Conservation (phyloP, 1,140 invertebrate species). For the Bombyx mori region DNA sequence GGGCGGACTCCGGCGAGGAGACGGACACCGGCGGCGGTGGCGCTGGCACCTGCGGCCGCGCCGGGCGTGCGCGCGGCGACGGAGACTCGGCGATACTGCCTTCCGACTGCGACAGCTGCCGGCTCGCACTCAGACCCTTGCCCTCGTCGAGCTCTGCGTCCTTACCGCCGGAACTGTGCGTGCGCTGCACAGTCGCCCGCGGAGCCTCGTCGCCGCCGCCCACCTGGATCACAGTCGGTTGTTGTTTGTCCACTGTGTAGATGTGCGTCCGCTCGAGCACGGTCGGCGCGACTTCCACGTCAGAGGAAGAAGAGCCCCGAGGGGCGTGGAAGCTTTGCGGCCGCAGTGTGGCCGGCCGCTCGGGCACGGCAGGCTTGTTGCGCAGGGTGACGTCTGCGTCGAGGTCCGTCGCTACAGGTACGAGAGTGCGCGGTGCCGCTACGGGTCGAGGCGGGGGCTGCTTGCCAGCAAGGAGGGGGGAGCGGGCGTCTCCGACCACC, state of each 20-base stretch:
- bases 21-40: constrained; percentile 39
- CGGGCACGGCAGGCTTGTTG: constrained; percentile 79
- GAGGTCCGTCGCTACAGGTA: constrained; percentile 27
- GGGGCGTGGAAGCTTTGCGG: constrained; percentile 71
- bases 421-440: constrained; percentile 71
- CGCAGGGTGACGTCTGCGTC: constrained; percentile 46
- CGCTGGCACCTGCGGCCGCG: constrained; percentile 35
- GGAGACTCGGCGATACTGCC: constrained; percentile 58
- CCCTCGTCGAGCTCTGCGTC: constrained; percentile 48
- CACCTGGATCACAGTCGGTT: constrained; percentile 78
- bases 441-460: constrained; percentile 60
- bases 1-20: constrained; percentile 14
- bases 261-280: constrained; percentile 77
- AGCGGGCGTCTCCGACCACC: constrained; percentile 40
- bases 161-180: constrained; percentile 57
- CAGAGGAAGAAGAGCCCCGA: constrained; percentile 34
- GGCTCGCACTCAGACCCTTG: constrained; percentile 41
- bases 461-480: constrained; percentile 30
- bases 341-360: constrained; percentile 77
- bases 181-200: constrained; percentile 46
- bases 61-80: constrained; percentile 41
- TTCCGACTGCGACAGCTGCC: constrained; percentile 64
- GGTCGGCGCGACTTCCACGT: constrained; percentile 48
- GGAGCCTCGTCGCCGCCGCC: constrained; percentile 36
- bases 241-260: constrained; percentile 79